Evolutionary conservation across 1,140 invertebrate species (phyloP).

Genomic region (Andrena cerasifolii): DNA sequence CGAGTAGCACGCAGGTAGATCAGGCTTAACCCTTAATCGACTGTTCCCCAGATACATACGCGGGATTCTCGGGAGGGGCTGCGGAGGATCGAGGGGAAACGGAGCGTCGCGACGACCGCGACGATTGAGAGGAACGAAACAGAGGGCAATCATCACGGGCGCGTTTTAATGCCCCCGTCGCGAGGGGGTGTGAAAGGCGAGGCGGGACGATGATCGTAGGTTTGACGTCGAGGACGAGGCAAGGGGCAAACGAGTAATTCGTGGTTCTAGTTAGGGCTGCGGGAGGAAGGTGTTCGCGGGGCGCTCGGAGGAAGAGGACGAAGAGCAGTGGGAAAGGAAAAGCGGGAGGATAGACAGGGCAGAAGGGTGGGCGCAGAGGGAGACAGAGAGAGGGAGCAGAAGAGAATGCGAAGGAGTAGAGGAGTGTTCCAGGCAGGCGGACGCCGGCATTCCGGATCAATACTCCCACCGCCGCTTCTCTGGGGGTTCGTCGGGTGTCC

Average conservation of each 20-base stretch:
- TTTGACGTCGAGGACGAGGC: slow-evolving; percentile 32
- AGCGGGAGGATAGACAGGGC: background rate
- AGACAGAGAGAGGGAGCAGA: slow-evolving; percentile 20
- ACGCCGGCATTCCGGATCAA: slow-evolving; percentile 80
- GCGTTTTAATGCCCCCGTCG: slow-evolving; percentile 27
- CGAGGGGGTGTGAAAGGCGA: slow-evolving; percentile 28
- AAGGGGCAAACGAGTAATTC: slow-evolving; percentile 49
- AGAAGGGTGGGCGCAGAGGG: slow-evolving; percentile 6
- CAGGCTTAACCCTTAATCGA: no score
- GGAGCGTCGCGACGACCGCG: no score
- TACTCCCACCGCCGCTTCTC: slow-evolving; percentile 76
- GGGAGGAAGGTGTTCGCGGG: background rate
- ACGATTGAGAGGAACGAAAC: no score
- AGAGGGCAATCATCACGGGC: slow-evolving; percentile 17
- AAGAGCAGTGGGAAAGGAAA: background rate
- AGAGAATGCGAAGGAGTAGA: slow-evolving; percentile 63
- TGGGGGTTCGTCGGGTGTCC: slow-evolving; percentile 59
- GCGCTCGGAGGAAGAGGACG: background rate
- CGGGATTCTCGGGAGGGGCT: no score
- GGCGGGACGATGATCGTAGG: slow-evolving; percentile 18
- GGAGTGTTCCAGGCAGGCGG: slow-evolving; percentile 70
- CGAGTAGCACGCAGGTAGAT: no score
- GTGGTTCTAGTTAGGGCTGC: slow-evolving; percentile 31
- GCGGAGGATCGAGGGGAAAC: no score
- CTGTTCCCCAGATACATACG: no score